Percentiles rank a stretch among this genome's conserved stretches.
Evolutionary conservation across 2,797 vertebrate species (phyloP).

Genomic region (Rhabdophis nuchalis): DNA sequence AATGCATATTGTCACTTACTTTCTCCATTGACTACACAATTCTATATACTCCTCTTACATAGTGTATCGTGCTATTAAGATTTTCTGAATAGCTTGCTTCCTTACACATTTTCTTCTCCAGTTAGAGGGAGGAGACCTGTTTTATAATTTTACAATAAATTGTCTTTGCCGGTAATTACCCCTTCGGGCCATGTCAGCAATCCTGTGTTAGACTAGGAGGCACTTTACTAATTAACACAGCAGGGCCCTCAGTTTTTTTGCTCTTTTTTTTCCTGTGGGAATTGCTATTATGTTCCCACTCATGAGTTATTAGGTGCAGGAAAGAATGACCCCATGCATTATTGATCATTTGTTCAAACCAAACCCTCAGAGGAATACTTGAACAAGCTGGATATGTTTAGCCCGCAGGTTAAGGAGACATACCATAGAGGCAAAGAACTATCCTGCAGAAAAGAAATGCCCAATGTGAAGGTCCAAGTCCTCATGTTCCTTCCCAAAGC

Average conservation of each 20-base stretch:
- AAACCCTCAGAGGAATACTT: not conserved
- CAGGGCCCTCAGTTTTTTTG: not conserved
- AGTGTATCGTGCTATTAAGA: not conserved
- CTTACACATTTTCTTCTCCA: not conserved
- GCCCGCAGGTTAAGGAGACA: not conserved
- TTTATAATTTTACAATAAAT: not conserved
- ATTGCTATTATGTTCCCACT: not conserved
- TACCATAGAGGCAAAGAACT: not conserved
- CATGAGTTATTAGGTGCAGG: not conserved
- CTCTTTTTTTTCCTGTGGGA: constrained; percentile 10
- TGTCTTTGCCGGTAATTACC: not conserved
- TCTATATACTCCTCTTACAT: not conserved
- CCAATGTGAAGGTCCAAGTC: not conserved
- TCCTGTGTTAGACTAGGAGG: constrained; percentile 19
- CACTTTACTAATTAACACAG: not conserved
- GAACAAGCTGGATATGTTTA: not conserved
- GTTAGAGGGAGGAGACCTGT: not conserved
- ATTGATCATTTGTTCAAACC: not conserved
- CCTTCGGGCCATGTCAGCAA: not conserved
- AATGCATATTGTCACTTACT: not conserved
- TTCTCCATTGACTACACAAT: not conserved
- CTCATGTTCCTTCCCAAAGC: not conserved
- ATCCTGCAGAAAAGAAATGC: not conserved
- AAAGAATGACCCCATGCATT: not conserved
- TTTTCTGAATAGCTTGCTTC: not conserved